Evolutionary conservation across 2,113 vertebrate genomes (phyloP).

Genomic region (Mesocricetus auratus): DNA sequence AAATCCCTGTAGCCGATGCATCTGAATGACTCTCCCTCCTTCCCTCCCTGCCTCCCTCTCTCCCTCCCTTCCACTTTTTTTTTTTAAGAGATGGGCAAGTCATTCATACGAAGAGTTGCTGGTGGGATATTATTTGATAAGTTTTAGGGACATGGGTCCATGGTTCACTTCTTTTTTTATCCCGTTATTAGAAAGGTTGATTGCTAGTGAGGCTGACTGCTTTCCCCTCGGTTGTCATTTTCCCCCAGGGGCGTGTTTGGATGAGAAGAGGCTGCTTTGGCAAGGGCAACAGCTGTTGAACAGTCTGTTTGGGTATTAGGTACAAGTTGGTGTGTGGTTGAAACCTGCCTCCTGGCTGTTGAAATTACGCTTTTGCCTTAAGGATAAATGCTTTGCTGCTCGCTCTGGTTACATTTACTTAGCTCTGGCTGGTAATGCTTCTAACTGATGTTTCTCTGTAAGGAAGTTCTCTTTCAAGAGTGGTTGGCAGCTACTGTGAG

Average conservation of each 20-base stretch:
- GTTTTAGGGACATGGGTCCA: background rate
- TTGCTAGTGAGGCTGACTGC: conserved; percentile 35
- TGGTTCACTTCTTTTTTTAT: conserved; percentile 18
- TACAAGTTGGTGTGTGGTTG: conserved; percentile 4
- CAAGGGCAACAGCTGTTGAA: conserved; percentile 50
- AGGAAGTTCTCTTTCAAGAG: conserved; percentile 35
- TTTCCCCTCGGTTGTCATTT: conserved; percentile 50
- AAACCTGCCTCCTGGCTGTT: conserved; percentile 60
- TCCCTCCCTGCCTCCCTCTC: background rate
- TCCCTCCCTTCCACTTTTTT: no score
- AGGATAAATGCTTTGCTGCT: conserved; percentile 40
- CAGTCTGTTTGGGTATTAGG: conserved; percentile 58
- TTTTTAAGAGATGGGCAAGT: background rate
- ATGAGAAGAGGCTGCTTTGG: conserved; percentile 21
- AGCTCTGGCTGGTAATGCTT: conserved; percentile 51
- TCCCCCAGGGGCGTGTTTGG: conserved; percentile 35
- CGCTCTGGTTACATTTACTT: background rate
- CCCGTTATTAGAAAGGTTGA: conserved; percentile 13
- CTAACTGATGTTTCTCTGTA: conserved; percentile 44
- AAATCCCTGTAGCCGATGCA: background rate
- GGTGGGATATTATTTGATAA: background rate
- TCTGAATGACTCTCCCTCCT: background rate
- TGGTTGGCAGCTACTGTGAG: conserved; percentile 23
- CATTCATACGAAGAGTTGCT: conserved; percentile 24
- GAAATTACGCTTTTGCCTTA: conserved; percentile 40